Base-by-base conservation (phyloP, 1,140 invertebrate species). In the Caenorhabditis latens region DNA sequence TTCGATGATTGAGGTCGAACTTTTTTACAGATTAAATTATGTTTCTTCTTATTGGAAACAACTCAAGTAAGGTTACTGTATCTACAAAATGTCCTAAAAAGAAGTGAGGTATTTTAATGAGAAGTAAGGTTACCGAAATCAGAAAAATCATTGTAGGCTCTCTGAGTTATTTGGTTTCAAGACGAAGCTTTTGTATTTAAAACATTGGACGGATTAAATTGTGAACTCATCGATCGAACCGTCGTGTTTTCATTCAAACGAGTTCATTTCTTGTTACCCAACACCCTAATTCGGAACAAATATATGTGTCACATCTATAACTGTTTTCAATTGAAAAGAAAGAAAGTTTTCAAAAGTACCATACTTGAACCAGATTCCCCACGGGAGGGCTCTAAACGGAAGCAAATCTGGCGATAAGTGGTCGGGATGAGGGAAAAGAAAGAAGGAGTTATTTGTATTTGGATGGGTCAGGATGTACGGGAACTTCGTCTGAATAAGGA, bases 371-470 rank as follows among this genome's bases (percentile, higher is more conserved):
- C 71, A 79, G 42, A 46, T 79, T 79, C 46, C n/a, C 71, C 11
- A 13, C 13, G 42, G 9, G 14, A 40, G 24, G 71, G 19, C 40
- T 43, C 71, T 79, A 79, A 79, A 79, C 71, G 71, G 71, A 79
- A 79, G 43, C 71, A 79, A 50, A 50, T 32, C 42, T 9, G 42
- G 43, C 65, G 65, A 79, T 79, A 79, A 79, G 71, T 79, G 71
- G 71, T 53, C 71, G 43, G 46, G 63, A 67, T 21, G 63, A 42
- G 6, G 63, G 42, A 48, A 42, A 48, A 11, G 21, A n/a, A 42
- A 67, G n/a, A 40, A 79, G 46, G 71, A 40, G 71, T 79, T 79
- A 79, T 79, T 48, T 79, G 71, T 79, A 50, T 71, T 79, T 48
- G 43, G 46, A 79, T 79, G 71, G 71, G 71, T 79, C 71, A 79